Evolutionary conservation across 2,888 invertebrate species (phyloP).

Genomic region (Caenorhabditis zanzibari): DNA sequence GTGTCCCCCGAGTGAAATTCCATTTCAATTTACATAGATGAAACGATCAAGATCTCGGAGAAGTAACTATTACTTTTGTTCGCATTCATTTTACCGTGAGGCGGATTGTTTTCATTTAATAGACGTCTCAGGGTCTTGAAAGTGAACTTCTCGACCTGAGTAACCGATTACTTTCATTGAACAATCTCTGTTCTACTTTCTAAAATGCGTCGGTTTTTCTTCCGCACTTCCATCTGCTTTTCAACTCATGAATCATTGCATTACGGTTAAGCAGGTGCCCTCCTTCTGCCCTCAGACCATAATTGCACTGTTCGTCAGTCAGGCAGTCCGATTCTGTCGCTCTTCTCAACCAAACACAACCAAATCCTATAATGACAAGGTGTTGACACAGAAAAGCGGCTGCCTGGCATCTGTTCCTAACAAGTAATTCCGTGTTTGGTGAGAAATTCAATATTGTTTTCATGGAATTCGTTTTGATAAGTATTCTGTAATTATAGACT

Average conservation of each 20-base stretch:
- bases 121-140: background rate
- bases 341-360: background rate
- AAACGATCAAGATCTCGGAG: constrained; percentile 28
- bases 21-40: constrained; percentile 15
- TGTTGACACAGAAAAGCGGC: constrained; percentile 44
- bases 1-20: constrained; percentile 29
- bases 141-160: constrained; percentile 16
- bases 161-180: constrained; percentile 49
- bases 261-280: constrained; percentile 56
- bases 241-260: constrained; percentile 42
- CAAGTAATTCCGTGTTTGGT: background rate
- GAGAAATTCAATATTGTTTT: background rate
- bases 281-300: constrained; percentile 30
- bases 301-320: constrained; percentile 55
- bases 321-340: background rate
- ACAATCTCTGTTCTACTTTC: constrained; percentile 45
- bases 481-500: background rate
- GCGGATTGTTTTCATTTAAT: background rate
- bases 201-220: constrained; percentile 1
- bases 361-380: constrained; percentile 62
- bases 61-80: constrained; percentile 31
- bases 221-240: constrained; percentile 4
- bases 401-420: constrained; percentile 29
- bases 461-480: background rate
- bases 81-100: background rate